These are phyloP conservation scores for Pocillopora grandis DNA, from an alignment of 92 coral and sea anemone species.

Conservation along the genomic window DNA sequence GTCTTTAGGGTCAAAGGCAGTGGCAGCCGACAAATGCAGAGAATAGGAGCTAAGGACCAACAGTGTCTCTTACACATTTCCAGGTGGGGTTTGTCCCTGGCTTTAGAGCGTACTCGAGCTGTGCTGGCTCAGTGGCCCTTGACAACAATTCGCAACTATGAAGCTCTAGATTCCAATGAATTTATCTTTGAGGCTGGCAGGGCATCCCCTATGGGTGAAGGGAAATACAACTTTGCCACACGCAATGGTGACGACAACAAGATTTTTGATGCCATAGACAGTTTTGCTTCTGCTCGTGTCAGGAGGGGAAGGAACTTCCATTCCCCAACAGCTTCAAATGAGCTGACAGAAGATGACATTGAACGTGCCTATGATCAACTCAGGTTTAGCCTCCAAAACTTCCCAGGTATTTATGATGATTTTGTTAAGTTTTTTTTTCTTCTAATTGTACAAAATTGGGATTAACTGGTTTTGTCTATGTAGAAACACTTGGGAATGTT, in stretches of 20 bases:
- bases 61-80: constrained; percentile 87
- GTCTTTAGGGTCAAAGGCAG: constrained; percentile 85
- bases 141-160: constrained; percentile 92
- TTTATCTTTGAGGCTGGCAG: constrained; percentile 95
- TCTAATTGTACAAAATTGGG: no score
- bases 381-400: constrained; percentile 73
- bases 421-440: no score
- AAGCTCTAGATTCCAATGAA: constrained; percentile 86
- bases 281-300: constrained; percentile 71
- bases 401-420: constrained; percentile 43
- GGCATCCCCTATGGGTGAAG: constrained; percentile 97
- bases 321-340: constrained; percentile 46
- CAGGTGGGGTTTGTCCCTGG: constrained; percentile 92
- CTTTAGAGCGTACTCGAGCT: constrained; percentile 91
- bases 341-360: constrained; percentile 76
- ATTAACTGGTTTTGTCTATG: no score
- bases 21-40: constrained; percentile 81
- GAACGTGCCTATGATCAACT: constrained; percentile 80
- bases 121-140: constrained; percentile 99
- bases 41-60: constrained; percentile 92
- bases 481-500: no score
- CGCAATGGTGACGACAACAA: constrained; percentile 84
- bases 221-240: constrained; percentile 84
- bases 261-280: constrained; percentile 90
- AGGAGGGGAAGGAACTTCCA: constrained; percentile 41